phyloP scores from a whole-genome alignment of 2,113 vertebrate genomes.

The Heteronetta atricapilla region DNA sequence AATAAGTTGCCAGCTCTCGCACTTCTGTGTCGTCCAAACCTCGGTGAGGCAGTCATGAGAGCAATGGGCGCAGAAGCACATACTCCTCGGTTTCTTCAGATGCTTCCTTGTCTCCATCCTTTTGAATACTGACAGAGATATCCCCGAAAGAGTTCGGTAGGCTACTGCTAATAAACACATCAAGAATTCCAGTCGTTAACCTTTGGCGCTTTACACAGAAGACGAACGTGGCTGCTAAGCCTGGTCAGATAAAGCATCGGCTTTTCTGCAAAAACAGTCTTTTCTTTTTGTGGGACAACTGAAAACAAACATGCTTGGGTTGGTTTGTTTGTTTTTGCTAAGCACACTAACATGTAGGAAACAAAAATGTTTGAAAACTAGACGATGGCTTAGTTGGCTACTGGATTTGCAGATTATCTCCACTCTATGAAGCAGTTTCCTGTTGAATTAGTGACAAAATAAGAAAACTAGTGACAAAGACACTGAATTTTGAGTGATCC shows the following conservation, averaged over 20 bases:
- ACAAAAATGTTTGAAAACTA: neutral
- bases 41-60: rapidly evolving
- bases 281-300: neutral
- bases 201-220: neutral
- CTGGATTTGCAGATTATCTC: neutral
- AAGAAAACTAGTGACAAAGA: neutral
- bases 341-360: neutral
- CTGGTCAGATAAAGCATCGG: neutral
- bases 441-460: neutral
- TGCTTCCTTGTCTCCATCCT: neutral
- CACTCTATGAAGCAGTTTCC: neutral
- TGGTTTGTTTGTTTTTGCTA: neutral
- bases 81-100: neutral
- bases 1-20: neutral
- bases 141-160: neutral
- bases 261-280: neutral
- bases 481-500: neutral
- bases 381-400: neutral
- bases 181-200: rapidly evolving
- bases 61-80: rapidly evolving
- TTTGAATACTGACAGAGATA: neutral
- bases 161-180: neutral
- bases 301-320: neutral
- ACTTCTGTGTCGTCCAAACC: rapidly evolving
- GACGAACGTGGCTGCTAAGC: rapidly evolving